These are phyloP conservation scores for Mystacornis crossleyi DNA, from an alignment of 2,113 vertebrate genomes.

Conservation along the genomic window DNA sequence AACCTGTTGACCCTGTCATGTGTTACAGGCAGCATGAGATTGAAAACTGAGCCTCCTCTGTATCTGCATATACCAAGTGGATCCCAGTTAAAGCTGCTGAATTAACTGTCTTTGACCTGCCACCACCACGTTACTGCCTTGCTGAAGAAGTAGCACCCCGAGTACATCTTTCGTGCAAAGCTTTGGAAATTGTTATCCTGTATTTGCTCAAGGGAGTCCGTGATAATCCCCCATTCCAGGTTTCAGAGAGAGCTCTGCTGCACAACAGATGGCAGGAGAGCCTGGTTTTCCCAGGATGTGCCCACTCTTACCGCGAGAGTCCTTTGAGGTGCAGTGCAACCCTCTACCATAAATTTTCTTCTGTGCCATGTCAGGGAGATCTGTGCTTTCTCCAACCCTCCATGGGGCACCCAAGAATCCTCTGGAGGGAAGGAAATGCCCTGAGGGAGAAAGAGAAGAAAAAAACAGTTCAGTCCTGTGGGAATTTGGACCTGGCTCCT, in stretches of 20 bases:
- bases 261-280: background rate
- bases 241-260: background rate
- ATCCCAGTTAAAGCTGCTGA: background rate
- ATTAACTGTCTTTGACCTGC: background rate
- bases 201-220: background rate
- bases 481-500: background rate
- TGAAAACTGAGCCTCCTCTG: background rate
- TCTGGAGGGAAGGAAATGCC: background rate
- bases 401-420: background rate
- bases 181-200: background rate
- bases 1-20: conserved; percentile 26
- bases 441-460: background rate
- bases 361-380: accelerated
- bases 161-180: background rate
- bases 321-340: background rate
- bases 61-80: background rate
- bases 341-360: background rate
- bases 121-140: background rate
- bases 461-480: accelerated
- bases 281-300: background rate
- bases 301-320: background rate
- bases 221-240: background rate
- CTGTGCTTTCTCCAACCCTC: background rate
- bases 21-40: background rate
- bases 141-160: background rate